Base-by-base conservation (phyloP, 2,113 vertebrate species). In the Oceanites oceanicus region DNA sequence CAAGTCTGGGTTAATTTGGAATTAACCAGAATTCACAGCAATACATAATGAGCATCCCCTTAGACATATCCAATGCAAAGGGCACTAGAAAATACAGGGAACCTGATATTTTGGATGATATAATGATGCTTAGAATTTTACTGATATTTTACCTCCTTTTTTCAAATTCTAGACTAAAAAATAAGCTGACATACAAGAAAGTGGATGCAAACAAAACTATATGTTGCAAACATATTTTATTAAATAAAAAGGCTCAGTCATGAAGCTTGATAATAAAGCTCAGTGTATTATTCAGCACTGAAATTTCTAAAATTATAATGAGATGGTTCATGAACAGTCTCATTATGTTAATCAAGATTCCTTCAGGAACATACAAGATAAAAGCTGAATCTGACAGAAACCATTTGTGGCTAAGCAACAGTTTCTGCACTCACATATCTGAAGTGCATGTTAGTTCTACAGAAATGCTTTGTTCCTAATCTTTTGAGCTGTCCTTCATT, bases 271-370 rank as follows among this genome's bases (percentile, higher is more conserved):
- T 93, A 92, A 96, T 95, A 80, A 94, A 95, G 44, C 76, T 85
- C 93, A 74, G 77, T 78, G 40, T 95, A 94, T 92, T 95, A 97
- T 91, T 96, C 67, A 49, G 94, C 66, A 81, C 66, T 85, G 73
- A 94, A 92, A 95, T 96, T 96, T 97, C 89, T 95, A 94, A 97
- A 96, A 97, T 97, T 94, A 94, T 97, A 88, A 97, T 81, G 94
- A 97, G 82, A 92, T 93, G 77, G 86, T 94, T 97, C 92, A 47
- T 66, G 75, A 97, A 86, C 89, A 94, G 85, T 91, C 92, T 97
- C 77, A 96, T 98, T 97, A 97, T 96, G 92, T 89, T 97, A 97
- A 98, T 98, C 91, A 86, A 95, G 90, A 95, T 96, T 98, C 95
- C 96, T 97, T 97, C 92, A 95, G 94, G 79, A 98, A 87, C 86